Evolutionary conservation across 2,888 invertebrate species (phyloP).

Genomic region (Hydrotaea diabolus): DNA sequence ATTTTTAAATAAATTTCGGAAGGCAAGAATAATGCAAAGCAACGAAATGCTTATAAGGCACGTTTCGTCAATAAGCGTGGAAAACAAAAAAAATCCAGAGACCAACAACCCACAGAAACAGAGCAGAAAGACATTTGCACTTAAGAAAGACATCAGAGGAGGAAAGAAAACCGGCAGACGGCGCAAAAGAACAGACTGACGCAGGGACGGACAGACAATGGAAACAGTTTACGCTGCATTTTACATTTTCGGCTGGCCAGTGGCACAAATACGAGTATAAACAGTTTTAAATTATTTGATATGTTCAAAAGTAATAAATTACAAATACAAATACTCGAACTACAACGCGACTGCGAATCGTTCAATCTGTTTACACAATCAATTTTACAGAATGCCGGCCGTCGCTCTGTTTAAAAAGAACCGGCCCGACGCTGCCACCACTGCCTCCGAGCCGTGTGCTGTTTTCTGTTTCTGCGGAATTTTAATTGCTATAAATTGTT

Average conservation of each 20-base stretch:
- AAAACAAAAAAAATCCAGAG: neutral
- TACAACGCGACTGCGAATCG: neutral
- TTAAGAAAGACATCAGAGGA: conserved; percentile 58
- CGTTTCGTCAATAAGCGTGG: conserved; percentile 54
- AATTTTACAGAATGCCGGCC: neutral
- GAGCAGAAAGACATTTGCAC: conserved; percentile 41
- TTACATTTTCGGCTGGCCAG: conserved; percentile 4
- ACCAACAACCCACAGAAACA: neutral
- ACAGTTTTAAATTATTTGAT: conserved; percentile 31
- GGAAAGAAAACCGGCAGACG: neutral
- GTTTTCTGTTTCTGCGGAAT: conserved; percentile 50
- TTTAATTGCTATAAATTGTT: conserved; percentile 64
- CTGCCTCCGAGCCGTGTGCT: neutral
- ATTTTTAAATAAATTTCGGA: conserved; percentile 42
- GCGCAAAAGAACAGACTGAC: neutral
- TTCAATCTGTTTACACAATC: conserved; percentile 38
- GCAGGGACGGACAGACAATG: neutral
- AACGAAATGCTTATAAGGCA: conserved; percentile 55
- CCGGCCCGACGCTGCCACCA: conserved; percentile 5
- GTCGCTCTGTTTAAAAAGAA: neutral
- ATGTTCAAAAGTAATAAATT: conserved; percentile 28
- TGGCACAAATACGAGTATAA: neutral
- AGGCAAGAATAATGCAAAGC: conserved; percentile 6
- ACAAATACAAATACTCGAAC: conserved; percentile 2
- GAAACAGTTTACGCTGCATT: neutral